Base-by-base conservation (phyloP, 2,113 vertebrate genomes). In the Psephotus haematonotus region DNA sequence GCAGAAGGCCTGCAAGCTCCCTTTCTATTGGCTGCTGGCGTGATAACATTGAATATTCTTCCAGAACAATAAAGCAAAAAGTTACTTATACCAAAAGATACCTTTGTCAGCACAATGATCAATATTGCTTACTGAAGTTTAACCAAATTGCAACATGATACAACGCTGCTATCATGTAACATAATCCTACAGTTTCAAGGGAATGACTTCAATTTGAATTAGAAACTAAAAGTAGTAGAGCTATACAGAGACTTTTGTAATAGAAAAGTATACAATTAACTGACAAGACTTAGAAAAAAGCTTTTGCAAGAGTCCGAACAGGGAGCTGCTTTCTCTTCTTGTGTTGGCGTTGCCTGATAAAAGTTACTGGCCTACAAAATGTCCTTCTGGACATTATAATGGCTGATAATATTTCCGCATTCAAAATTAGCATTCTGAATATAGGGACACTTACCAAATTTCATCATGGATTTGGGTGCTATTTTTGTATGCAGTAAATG, bases 121-220 rank as follows among this genome's bases (percentile, higher is more conserved):
- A 35, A 13, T 35, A 47, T 28, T 0, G 0, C 20, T 75, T 22
- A 41, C 13, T 0, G 0, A 50, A 27, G 20, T 76, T 89, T 53
- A 89, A 75, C 9, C 28, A 84, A 52, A 89, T 29, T 70, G 43
- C 24, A 23, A 29, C 25, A 77, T 5, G 7, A 86, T 28, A 62
- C 8, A 67, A 53, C 7, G n/a, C 15, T 60, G 52, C 22, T 77
- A 37, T 52, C 37, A 25, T 18, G 16, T 13, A 83, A 59, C 20
- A 33, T 35, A 68, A 78, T 27, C 22, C 43, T 69, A 39, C 12
- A 75, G 39, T 70, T 90, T 76, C 65, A 87, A 52, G 27, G 8
- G 29, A 82, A 87, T 82, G 8, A 59, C 28, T 70, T 63, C 41
- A 18, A 64, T 75, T 68, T 68, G 7, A 84, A 68, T 31, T 53